A percentile compares a stretch with the other conserved stretches of the same genome.
Evolutionary conservation across 64 coral and sea anemone species (phyloP).

Genomic region (Porites australiensis): DNA sequence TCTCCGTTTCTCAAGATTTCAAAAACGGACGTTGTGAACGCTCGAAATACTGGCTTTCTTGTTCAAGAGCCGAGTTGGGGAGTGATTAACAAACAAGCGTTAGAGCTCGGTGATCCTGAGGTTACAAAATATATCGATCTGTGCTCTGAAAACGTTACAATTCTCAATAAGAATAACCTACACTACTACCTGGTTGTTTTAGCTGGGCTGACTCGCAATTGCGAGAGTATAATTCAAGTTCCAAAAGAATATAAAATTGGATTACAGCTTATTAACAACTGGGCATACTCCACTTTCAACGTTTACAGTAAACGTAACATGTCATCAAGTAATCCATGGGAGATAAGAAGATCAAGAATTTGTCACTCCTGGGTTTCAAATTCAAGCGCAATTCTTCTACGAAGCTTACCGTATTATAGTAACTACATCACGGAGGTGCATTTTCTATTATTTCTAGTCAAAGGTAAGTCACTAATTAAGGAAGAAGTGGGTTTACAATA

Average conservation of each 20-base stretch:
- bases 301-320: conserved; percentile 55
- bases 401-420: not conserved
- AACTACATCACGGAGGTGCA: not conserved
- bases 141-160: conserved; percentile 59
- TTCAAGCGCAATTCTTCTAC: not conserved
- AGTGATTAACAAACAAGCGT: conserved; percentile 21
- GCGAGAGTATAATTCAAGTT: conserved; percentile 43
- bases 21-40: conserved; percentile 21
- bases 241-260: conserved; percentile 46
- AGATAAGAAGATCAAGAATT: conserved; percentile 38
- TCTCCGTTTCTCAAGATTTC: conserved; percentile 57
- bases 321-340: conserved; percentile 9
- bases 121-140: conserved; percentile 11
- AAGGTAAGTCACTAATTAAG: conserved; percentile 12
- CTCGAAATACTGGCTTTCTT: conserved; percentile 30
- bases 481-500: no score
- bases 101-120: conserved; percentile 33
- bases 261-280: conserved; percentile 58
- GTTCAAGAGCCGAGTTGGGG: conserved; percentile 59
- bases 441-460: not conserved
- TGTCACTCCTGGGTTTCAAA: conserved; percentile 27
- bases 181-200: conserved; percentile 9
- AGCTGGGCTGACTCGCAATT: not conserved
- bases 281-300: not conserved
- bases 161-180: conserved; percentile 14